Percentiles rank a stretch among this genome's conserved stretches.
Conservation (phyloP, 2,113 vertebrate species). For the Dasyprocta punctata region DNA sequence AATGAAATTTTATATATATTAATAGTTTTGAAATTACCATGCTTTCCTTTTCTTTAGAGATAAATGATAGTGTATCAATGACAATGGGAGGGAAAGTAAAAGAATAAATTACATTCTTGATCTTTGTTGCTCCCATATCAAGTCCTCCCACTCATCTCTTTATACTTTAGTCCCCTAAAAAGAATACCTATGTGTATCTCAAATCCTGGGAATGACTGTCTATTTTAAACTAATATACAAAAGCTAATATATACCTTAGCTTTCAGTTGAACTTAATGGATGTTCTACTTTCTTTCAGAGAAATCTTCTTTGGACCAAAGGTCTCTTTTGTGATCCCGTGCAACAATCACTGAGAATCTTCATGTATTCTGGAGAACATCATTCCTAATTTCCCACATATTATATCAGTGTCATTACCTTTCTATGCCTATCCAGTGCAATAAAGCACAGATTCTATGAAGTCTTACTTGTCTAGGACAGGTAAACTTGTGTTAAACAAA, state of each 20-base stretch:
- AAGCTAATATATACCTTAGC: neutral
- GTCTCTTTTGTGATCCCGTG: conserved; percentile 92
- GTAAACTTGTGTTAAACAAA: conserved; percentile 45
- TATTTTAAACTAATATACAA: conserved; percentile 30
- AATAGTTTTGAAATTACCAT: conserved; percentile 19
- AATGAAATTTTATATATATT: neutral
- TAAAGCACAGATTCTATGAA: conserved; percentile 36
- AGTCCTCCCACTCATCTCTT: neutral
- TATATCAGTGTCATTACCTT: neutral
- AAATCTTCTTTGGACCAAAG: conserved; percentile 90
- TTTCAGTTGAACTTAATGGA: conserved; percentile 32
- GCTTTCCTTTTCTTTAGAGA: neutral
- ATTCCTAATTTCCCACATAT: neutral
- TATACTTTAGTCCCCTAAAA: conserved; percentile 52
- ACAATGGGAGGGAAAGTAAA: neutral
- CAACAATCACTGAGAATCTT: conserved; percentile 79
- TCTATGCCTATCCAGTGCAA: neutral
- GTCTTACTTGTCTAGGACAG: conserved; percentile 15
- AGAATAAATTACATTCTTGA: conserved; percentile 15
- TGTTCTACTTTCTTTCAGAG: conserved; percentile 86
- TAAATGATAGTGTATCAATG: neutral
- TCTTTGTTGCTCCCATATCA: conserved; percentile 4
- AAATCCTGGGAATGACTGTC: conserved; percentile 50
- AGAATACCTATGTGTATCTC: conserved; percentile 22
- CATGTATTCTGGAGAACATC: neutral